A percentile compares a stretch with the other conserved stretches of the same genome.
Conservation (phyloP, 2,113 vertebrate genomes). For the Eleginops maclovinus region DNA sequence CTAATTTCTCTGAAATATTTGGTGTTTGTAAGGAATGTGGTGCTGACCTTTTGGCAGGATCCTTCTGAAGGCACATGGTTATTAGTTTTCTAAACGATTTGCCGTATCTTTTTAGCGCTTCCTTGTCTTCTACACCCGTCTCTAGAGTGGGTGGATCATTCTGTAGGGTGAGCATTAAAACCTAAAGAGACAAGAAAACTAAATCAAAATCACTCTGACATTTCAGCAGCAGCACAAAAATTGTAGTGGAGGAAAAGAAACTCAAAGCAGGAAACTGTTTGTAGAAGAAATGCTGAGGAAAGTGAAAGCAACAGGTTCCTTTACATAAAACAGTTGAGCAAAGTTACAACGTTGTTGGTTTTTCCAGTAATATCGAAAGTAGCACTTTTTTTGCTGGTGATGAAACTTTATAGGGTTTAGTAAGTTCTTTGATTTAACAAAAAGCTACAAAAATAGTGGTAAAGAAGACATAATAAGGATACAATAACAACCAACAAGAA, state of each 20-base stretch:
- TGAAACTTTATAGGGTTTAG: neutral
- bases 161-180: conserved; percentile 98
- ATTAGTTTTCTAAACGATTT: conserved; percentile 99
- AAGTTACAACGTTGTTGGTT: neutral
- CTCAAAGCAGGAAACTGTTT: conserved; percentile 34
- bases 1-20: conserved; percentile 11
- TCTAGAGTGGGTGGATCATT: conserved; percentile 97
- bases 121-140: conserved; percentile 97
- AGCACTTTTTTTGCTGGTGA: neutral
- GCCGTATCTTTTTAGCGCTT: conserved; percentile 97
- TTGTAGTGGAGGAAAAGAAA: conserved; percentile 47
- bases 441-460: neutral
- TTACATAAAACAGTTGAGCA: neutral
- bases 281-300: conserved; percentile 2
- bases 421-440: neutral
- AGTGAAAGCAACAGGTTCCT: conserved; percentile 4
- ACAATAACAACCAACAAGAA: neutral
- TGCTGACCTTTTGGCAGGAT: conserved; percentile 95
- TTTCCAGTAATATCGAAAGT: conserved; percentile 16
- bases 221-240: conserved; percentile 12
- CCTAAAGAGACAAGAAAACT: conserved; percentile 81
- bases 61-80: conserved; percentile 98
- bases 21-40: neutral
- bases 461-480: neutral
- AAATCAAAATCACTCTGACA: neutral